phyloP scores from a whole-genome alignment of 2,113 vertebrate genomes.

The Callorhinus ursinus region DNA sequence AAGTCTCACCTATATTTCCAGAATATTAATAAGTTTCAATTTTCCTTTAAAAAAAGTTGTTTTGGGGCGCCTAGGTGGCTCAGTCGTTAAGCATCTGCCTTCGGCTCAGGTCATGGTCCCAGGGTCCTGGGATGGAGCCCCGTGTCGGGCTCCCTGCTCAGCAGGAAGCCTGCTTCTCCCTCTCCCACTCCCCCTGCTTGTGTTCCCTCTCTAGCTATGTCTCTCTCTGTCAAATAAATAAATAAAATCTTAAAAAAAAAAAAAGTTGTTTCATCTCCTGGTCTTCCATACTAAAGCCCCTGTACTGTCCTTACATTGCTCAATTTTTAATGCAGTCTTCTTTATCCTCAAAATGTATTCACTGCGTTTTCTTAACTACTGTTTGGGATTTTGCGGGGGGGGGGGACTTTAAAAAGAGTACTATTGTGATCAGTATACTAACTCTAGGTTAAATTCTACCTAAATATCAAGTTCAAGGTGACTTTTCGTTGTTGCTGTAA shows the following conservation, averaged over 20 bases:
- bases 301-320: not conserved
- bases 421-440: slow-evolving; percentile 42
- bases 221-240: too few relatives aligned
- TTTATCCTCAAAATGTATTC: not conserved
- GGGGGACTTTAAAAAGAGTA: not conserved
- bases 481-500: not conserved
- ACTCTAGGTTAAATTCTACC: not conserved
- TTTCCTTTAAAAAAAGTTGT: not conserved
- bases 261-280: not conserved
- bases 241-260: too few relatives aligned
- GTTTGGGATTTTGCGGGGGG: not conserved
- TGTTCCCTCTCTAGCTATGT: too few relatives aligned
- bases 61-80: not conserved
- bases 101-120: too few relatives aligned
- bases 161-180: too few relatives aligned
- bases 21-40: slow-evolving; percentile 21
- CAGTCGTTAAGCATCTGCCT: too few relatives aligned
- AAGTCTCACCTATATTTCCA: not conserved
- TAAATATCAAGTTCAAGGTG: not conserved
- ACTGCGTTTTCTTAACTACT: not conserved
- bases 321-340: not conserved
- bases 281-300: not conserved
- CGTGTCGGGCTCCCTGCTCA: too few relatives aligned
- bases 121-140: too few relatives aligned
- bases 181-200: too few relatives aligned